phyloP scores from a whole-genome alignment of 2,888 invertebrate species.

The Agonopterix subpropinquella region DNA sequence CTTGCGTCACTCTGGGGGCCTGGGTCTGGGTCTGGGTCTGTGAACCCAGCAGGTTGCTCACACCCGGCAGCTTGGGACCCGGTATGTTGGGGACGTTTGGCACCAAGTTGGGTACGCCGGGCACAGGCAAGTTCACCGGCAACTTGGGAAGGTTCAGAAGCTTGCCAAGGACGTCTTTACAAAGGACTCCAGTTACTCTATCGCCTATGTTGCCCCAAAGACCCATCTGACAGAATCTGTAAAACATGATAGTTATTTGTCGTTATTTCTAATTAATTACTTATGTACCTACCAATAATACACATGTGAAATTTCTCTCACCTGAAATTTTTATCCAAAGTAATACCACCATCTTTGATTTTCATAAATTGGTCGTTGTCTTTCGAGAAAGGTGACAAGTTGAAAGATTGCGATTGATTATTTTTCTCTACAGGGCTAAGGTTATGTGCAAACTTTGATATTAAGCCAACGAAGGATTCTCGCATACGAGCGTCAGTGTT shows the following conservation, averaged over 20 bases:
- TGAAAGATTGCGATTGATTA: conserved; percentile 23
- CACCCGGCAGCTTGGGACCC: too few species aligned
- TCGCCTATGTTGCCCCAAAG: conserved; percentile 79
- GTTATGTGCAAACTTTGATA: conserved; percentile 79
- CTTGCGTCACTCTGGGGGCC: too few species aligned
- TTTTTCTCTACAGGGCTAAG: conserved; percentile 24
- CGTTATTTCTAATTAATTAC: too few species aligned
- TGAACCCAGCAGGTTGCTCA: too few species aligned
- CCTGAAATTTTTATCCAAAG: conserved; percentile 57
- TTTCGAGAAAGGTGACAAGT: conserved; percentile 34
- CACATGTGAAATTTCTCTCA: conserved; percentile 12
- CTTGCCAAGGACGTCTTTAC: conserved; percentile 56
- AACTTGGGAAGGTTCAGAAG: conserved; percentile 39
- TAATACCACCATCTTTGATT: conserved; percentile 38
- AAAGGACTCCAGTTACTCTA: conserved; percentile 71
- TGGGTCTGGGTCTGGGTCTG: too few species aligned
- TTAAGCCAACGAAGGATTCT: conserved; percentile 78
- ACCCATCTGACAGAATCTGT: conserved; percentile 80
- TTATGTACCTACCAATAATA: too few species aligned
- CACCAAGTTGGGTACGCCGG: background rate
- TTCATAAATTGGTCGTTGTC: conserved; percentile 49
- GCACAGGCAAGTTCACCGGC: conserved; percentile 12
- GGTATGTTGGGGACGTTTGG: too few species aligned
- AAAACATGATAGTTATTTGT: conserved; percentile 13
- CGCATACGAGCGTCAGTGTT: conserved; percentile 78